Evolutionary conservation across 2,113 vertebrate genomes (phyloP).

Genomic region (Bos indicus): DNA sequence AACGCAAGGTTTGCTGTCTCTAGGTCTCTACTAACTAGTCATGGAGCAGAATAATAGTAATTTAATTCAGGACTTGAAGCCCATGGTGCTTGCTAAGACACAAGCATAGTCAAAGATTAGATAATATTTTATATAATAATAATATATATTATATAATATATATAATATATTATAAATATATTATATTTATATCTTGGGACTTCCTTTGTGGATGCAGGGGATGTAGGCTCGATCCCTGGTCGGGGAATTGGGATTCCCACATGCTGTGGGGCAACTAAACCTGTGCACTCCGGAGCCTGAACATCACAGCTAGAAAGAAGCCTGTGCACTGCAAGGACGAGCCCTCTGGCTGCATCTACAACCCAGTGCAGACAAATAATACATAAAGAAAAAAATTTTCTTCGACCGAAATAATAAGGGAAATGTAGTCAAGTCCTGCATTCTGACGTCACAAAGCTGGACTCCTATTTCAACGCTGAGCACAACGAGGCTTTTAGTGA

Average conservation of each 20-base stretch:
- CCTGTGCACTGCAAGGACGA: not conserved
- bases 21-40: not conserved
- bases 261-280: not conserved
- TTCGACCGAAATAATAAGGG: not conserved
- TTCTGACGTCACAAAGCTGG: not conserved
- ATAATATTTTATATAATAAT: not conserved
- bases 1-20: not conserved
- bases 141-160: too few relatives aligned
- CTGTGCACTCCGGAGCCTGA: not conserved
- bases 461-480: not conserved
- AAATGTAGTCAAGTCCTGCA: not conserved
- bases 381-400: not conserved
- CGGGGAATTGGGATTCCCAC: not conserved
- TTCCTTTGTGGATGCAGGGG: not conserved
- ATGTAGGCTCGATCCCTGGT: not conserved
- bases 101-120: not conserved
- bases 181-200: not conserved
- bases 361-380: not conserved
- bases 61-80: not conserved
- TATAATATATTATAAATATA: too few relatives aligned
- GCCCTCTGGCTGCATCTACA: not conserved
- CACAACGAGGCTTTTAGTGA: not conserved
- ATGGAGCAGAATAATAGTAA: not conserved
- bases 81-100: not conserved
- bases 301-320: not conserved